A percentile compares a stretch with the other conserved stretches of the same genome.
Evolutionary conservation across 1,140 invertebrate species (phyloP).

Genomic region (Melipona quadrifasciata): DNA sequence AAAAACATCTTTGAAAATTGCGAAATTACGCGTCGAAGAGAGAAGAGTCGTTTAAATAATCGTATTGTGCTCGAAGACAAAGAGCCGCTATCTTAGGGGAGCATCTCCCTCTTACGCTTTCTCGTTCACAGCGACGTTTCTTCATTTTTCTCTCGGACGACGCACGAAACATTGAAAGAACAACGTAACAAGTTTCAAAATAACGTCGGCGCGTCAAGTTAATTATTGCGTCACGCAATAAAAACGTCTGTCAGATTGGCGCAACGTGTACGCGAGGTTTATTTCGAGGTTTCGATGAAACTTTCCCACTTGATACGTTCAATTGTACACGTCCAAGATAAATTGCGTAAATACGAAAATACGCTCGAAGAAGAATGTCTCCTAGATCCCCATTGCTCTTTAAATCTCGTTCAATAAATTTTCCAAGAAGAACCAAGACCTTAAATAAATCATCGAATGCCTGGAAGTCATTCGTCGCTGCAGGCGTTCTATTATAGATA

Average conservation of each 20-base stretch:
- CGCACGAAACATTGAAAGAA: background rate
- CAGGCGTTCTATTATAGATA: slow-evolving; percentile 49
- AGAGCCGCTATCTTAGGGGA: slow-evolving; percentile 1
- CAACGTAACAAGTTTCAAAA: background rate
- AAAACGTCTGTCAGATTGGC: background rate
- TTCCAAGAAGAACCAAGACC: slow-evolving; percentile 29
- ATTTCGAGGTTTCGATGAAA: too few relatives aligned
- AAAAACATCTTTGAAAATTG: background rate
- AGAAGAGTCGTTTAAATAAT: slow-evolving; percentile 6
- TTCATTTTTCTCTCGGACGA: background rate
- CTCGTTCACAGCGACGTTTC: slow-evolving; percentile 12
- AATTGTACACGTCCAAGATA: slow-evolving; percentile 6
- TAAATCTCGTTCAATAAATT: slow-evolving; percentile 52
- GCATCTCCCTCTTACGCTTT: background rate
- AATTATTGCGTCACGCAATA: background rate
- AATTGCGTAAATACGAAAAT: background rate
- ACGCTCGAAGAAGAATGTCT: background rate
- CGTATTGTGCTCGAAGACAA: slow-evolving; percentile 27
- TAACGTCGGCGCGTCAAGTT: background rate
- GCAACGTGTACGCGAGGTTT: background rate
- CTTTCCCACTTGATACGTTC: background rate
- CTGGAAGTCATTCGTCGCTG: slow-evolving; percentile 23
- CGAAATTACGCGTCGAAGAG: background rate
- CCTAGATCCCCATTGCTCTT: slow-evolving; percentile 46
- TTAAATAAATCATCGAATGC: slow-evolving; percentile 40